A percentile compares a stretch with the other conserved stretches of the same genome.
These are phyloP conservation scores for Empis livida DNA, from an alignment of 2,888 invertebrate genomes.

Conservation along the genomic window DNA sequence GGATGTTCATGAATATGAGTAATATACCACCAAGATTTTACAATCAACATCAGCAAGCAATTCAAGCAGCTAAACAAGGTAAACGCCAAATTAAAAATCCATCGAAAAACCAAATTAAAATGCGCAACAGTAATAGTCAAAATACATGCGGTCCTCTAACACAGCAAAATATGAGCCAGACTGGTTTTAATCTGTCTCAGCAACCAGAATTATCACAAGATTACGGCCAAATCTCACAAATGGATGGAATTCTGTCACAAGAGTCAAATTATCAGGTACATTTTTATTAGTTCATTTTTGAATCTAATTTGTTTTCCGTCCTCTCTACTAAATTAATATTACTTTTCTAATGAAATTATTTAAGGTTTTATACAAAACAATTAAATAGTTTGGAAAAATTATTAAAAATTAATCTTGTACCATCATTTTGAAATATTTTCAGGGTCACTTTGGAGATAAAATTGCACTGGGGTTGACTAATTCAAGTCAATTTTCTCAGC, in stretches of 20 bases:
- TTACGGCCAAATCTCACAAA: slow-evolving; percentile 55
- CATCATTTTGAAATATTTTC: background rate
- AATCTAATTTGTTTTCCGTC: too few relatives aligned
- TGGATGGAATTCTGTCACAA: slow-evolving; percentile 89
- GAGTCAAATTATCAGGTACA: slow-evolving; percentile 34
- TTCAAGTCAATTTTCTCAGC: slow-evolving; percentile 35
- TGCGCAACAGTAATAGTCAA: slow-evolving; percentile 42
- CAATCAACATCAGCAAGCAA: slow-evolving; percentile 58
- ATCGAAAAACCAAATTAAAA: slow-evolving; percentile 5
- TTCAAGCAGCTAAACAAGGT: slow-evolving; percentile 37
- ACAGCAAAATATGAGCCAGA: slow-evolving; percentile 60
- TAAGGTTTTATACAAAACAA: too few relatives aligned
- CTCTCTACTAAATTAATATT: too few relatives aligned
- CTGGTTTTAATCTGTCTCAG: slow-evolving; percentile 51
- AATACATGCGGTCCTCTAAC: slow-evolving; percentile 48
- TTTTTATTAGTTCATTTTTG: too few relatives aligned
- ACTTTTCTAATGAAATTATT: too few relatives aligned
- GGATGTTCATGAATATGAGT: slow-evolving; percentile 88
- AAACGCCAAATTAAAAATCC: slow-evolving; percentile 22
- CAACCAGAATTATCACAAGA: slow-evolving; percentile 41
- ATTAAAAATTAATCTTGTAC: too few relatives aligned
- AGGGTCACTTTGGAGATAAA: slow-evolving; percentile 23
- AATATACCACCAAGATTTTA: slow-evolving; percentile 63
- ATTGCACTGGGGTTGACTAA: slow-evolving; percentile 23
- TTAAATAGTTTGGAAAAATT: too few relatives aligned